Evolutionary conservation across 2,888 invertebrate genomes (phyloP).

Genomic region (Nemotelus nigrinus): DNA sequence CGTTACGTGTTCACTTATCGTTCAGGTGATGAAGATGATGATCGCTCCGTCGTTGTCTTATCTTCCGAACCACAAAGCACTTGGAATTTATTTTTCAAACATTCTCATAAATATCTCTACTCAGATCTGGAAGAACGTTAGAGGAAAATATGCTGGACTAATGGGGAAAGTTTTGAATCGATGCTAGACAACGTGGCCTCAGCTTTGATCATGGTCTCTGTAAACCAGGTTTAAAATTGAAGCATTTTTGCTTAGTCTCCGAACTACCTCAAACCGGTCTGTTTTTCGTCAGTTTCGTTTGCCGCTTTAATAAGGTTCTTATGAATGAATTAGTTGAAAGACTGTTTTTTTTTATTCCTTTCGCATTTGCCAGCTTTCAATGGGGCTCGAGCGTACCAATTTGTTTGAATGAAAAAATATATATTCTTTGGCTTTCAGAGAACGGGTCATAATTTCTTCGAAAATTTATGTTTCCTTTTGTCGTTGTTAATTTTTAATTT

Average conservation of each 20-base stretch:
- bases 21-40: constrained; percentile 17
- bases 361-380: constrained; percentile 9
- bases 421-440: no score
- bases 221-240: not conserved
- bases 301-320: not conserved
- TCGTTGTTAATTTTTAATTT: constrained; percentile 29
- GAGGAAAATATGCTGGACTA: constrained; percentile 5
- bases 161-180: constrained; percentile 13
- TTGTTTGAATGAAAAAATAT: no score
- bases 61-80: constrained; percentile 14
- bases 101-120: constrained; percentile 21
- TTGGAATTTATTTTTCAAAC: constrained; percentile 22
- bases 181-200: constrained; percentile 38
- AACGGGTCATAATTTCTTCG: not conserved
- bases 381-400: not conserved
- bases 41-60: constrained; percentile 15
- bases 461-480: constrained; percentile 41
- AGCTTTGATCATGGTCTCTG: not conserved
- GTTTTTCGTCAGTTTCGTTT: not conserved
- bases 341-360: constrained; percentile 4
- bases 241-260: not conserved
- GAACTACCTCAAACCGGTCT: not conserved
- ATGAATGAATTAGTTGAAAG: constrained; percentile 33
- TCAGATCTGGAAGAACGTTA: not conserved
- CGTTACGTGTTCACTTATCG: constrained; percentile 29